These are phyloP conservation scores for Diploscapter pachys DNA, from an alignment of 1,140 invertebrate species.

Conservation along the genomic window DNA sequence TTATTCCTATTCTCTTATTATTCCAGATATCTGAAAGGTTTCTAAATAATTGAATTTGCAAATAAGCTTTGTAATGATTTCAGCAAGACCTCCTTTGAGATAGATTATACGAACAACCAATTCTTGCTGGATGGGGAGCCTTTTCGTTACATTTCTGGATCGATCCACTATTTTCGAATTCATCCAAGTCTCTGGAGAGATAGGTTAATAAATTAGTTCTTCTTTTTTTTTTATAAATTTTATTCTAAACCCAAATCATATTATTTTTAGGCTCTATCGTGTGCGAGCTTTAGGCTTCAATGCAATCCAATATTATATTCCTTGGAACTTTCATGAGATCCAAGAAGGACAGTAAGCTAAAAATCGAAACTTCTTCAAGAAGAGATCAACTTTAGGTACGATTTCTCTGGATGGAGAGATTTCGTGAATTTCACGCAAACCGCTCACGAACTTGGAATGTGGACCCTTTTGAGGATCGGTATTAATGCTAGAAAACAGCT, in stretches of 20 bases:
- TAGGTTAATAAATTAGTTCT: conserved; percentile 59
- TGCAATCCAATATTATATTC: conserved; percentile 74
- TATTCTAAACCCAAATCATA: not conserved
- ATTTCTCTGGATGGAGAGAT: conserved; percentile 18
- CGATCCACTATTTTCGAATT: conserved; percentile 84
- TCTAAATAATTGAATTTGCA: too few species aligned
- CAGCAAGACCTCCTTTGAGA: conserved; percentile 14
- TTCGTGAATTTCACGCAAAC: conserved; percentile 21
- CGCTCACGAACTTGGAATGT: not conserved
- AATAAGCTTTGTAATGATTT: too few species aligned
- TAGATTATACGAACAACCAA: conserved; percentile 12
- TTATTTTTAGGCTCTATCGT: conserved; percentile 71
- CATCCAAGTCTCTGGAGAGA: conserved; percentile 79
- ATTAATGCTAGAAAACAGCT: conserved; percentile 62
- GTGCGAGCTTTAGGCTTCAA: conserved; percentile 81
- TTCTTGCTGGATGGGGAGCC: conserved; percentile 33
- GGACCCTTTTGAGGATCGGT: conserved; percentile 38
- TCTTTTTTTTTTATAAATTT: conserved; percentile 2
- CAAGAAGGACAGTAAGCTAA: conserved; percentile 7
- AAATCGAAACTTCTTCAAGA: not conserved
- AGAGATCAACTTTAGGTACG: not conserved
- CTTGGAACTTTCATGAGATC: conserved; percentile 75
- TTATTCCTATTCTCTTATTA: too few species aligned
- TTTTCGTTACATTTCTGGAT: conserved; percentile 73
- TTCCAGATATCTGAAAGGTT: too few species aligned